Evolutionary conservation across 1,140 invertebrate genomes (phyloP).

Genomic region (Chironomus tepperi): DNA sequence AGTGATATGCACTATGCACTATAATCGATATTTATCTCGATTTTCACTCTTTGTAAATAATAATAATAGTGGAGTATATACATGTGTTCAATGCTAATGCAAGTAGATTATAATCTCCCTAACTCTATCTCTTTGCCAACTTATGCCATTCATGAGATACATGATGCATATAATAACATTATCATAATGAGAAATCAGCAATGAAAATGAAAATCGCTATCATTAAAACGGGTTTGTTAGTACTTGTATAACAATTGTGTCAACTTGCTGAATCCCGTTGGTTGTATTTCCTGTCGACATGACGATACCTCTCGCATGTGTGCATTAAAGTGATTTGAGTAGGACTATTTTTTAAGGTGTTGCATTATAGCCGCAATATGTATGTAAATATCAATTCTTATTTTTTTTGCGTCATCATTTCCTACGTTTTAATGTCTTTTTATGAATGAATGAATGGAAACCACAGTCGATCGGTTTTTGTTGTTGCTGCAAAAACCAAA

Average conservation of each 20-base stretch:
- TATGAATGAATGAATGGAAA: neutral
- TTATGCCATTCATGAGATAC: neutral
- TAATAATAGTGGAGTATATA: neutral
- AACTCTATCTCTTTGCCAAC: neutral
- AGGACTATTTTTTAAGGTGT: neutral
- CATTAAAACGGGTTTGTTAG: slow-evolving; percentile 7
- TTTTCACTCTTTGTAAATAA: too few relatives aligned
- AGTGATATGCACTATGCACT: neutral
- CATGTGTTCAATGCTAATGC: neutral
- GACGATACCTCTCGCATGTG: neutral
- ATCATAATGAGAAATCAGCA: neutral
- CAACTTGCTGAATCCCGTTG: neutral
- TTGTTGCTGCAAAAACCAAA: neutral
- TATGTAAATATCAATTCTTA: neutral
- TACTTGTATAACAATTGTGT: neutral
- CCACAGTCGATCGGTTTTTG: neutral
- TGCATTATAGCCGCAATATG: neutral
- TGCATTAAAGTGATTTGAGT: neutral
- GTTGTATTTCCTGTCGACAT: neutral
- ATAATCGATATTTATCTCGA: too few relatives aligned
- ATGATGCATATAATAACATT: neutral
- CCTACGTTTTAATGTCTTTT: neutral
- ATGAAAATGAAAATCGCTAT: slow-evolving; percentile 5
- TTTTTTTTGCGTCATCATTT: slow-evolving; percentile 8
- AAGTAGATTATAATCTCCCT: neutral